Evolutionary conservation across 2,797 vertebrate genomes (phyloP), one percentile per base, ranked within the genome.

Genomic region (Eupleurogrammus muticus): DNA sequence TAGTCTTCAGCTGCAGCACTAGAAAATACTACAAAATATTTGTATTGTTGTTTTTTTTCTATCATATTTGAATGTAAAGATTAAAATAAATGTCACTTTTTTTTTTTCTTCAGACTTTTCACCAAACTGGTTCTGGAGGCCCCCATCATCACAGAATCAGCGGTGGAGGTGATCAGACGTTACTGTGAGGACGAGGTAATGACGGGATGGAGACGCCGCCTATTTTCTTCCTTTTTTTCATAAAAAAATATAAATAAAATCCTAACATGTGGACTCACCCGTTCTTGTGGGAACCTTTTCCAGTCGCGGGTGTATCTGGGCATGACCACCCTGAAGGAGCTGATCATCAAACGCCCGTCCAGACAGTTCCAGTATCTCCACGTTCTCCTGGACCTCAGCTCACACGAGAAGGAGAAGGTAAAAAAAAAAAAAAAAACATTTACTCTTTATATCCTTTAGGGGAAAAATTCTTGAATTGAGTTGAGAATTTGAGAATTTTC

Each of bases 161-260:
- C 97, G 0, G 55, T 99, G 72, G 97, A 98, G 40, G 96, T 99
- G 9, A 96, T 99, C 34, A 93, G 96, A 0, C 97, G 96, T n/a
- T 98, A 98, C 92, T 99, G 97, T 1, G 97, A 99, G 80, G 97
- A 99, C 0, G 97, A 99, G 96, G 97, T 99, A 62, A 86, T 1
- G 34, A 28, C 21, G 0, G 0, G 21, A n/a, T 11, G 1, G 11
- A 46, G 14, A 53, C 42, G n/a, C 14, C 11, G 14, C n/a, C 9
- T 23, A 12, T 13, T 9, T 47, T 47, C 24, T 3, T 21, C 9
- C 8, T 3, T 28, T 3, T 28, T 28, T n/a, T n/a, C n/a, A n/a
- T 11, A 38, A 35, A 38, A 40, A 16, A 40, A 40, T 14, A 40
- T 42, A 0, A 2, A 1, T 4, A 5, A 7, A 9, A 3, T 14